Evolutionary conservation across 2,113 vertebrate species (phyloP).

Genomic region (Oenanthe melanoleuca): DNA sequence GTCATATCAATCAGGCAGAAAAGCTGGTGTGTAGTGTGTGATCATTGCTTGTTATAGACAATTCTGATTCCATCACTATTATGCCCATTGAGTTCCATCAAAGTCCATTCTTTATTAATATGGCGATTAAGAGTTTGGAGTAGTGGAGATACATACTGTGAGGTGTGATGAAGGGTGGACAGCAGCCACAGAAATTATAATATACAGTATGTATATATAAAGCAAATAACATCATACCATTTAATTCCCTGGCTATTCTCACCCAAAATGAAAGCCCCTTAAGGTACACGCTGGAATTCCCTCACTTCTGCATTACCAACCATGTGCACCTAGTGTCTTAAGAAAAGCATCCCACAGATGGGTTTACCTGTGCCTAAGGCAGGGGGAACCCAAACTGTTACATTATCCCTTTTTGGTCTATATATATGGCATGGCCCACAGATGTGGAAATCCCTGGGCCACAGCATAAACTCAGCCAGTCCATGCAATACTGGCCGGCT

Average conservation of each 20-base stretch:
- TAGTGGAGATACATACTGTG: neutral
- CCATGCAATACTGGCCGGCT: no score
- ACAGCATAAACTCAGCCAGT: neutral
- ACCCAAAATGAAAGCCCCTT: neutral
- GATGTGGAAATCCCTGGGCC: neutral
- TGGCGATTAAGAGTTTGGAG: accelerated
- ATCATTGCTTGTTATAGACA: neutral
- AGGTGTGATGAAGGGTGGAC: neutral
- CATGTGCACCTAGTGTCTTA: no score
- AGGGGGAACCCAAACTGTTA: neutral
- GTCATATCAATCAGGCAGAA: neutral
- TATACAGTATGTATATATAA: no score
- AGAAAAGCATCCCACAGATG: neutral
- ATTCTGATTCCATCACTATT: neutral
- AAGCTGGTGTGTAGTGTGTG: accelerated
- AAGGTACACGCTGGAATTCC: neutral
- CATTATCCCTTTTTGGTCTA: neutral
- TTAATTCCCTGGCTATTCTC: neutral
- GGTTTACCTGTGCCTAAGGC: neutral
- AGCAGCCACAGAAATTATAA: neutral
- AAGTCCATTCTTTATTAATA: neutral
- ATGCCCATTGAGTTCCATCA: neutral
- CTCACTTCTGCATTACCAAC: neutral
- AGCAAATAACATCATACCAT: neutral
- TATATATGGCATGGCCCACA: accelerated